Conservation (phyloP, 2,113 vertebrate genomes). For the Perccottus glenii region DNA sequence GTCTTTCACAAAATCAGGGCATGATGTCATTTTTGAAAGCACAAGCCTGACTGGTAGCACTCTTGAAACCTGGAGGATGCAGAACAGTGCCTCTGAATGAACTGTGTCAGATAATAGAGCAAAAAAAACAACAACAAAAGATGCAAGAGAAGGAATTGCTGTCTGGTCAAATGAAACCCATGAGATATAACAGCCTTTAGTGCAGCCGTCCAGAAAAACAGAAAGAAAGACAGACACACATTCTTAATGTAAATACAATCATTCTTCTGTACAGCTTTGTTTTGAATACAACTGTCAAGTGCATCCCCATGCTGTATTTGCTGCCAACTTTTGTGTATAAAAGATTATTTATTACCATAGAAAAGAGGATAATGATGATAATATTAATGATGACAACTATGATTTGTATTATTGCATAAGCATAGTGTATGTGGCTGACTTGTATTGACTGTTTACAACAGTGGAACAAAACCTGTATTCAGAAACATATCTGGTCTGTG, state of each 20-base stretch:
- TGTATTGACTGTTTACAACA: constrained; percentile 80
- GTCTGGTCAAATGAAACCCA: constrained; percentile 58
- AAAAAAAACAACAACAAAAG: constrained; percentile 17
- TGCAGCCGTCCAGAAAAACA: constrained; percentile 60
- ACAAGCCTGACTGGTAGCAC: constrained; percentile 71
- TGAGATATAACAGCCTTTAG: constrained; percentile 68
- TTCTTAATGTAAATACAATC: constrained; percentile 89
- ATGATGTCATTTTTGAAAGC: constrained; percentile 68
- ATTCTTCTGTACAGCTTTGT: constrained; percentile 87
- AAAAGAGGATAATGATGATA: constrained; percentile 70
- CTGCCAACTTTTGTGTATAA: constrained; percentile 85
- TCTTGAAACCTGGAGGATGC: constrained; percentile 40
- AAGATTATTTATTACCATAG: constrained; percentile 75
- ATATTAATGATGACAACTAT: constrained; percentile 59
- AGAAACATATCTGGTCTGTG: constrained; percentile 76
- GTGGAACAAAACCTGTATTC: constrained; percentile 70
- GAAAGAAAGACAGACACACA: constrained; percentile 72
- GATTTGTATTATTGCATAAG: constrained; percentile 72
- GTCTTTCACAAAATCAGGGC: constrained; percentile 71
- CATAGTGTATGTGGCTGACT: constrained; percentile 77
- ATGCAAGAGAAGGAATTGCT: constrained; percentile 15
- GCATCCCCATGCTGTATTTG: constrained; percentile 82
- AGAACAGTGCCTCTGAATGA: constrained; percentile 48
- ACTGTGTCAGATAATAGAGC: constrained; percentile 26
- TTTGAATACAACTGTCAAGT: constrained; percentile 79